These are phyloP conservation scores for Leistus spinibarbis DNA, from an alignment of 2,888 invertebrate genomes.

Conservation along the genomic window DNA sequence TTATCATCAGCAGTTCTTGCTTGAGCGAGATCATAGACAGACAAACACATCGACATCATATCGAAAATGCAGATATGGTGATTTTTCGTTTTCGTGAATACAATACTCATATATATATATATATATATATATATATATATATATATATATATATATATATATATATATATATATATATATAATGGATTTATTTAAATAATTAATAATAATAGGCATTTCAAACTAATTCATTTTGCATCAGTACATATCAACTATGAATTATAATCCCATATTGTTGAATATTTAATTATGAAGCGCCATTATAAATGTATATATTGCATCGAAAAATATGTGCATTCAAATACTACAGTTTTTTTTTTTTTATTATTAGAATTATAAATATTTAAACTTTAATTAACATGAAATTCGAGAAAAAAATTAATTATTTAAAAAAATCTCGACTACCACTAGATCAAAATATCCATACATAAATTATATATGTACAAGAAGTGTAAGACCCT, in stretches of 20 bases:
- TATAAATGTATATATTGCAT: not conserved
- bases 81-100: not conserved
- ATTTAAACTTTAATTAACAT: too few relatives aligned
- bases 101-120: not conserved
- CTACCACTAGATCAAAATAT: too few relatives aligned
- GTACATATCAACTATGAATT: not conserved
- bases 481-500: too few relatives aligned
- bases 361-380: too few relatives aligned
- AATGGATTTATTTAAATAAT: not conserved
- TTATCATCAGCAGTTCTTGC: too few relatives aligned
- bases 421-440: too few relatives aligned
- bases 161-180: not conserved
- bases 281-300: not conserved
- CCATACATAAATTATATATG: too few relatives aligned
- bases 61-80: too few relatives aligned
- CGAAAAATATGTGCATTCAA: not conserved
- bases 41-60: too few relatives aligned
- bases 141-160: not conserved
- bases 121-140: not conserved
- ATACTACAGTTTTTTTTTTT: too few relatives aligned
- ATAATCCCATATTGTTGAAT: not conserved
- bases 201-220: not conserved
- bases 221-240: not conserved
- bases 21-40: too few relatives aligned
- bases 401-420: too few relatives aligned